phyloP scores from a whole-genome alignment of 2,113 vertebrate species.

The Eubucco bourcierii region DNA sequence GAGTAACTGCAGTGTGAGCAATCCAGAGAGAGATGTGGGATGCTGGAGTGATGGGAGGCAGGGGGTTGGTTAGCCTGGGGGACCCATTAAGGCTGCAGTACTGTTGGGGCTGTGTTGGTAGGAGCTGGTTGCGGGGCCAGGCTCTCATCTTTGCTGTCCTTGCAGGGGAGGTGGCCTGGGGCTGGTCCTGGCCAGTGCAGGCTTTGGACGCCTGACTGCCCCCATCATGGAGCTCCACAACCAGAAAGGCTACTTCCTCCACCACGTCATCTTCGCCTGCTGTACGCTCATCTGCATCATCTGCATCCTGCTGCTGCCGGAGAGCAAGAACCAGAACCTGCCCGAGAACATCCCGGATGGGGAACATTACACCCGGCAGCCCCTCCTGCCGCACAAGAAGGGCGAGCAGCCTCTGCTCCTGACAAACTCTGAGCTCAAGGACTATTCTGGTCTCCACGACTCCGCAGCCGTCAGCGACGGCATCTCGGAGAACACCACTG shows the following conservation, averaged over 20 bases:
- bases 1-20: too few relatives aligned
- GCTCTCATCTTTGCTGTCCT: not conserved
- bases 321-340: constrained; percentile 89
- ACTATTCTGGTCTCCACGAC: constrained; percentile 93
- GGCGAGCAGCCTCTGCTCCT: constrained; percentile 94
- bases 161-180: constrained; percentile 92
- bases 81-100: too few relatives aligned
- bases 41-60: not conserved
- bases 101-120: too few relatives aligned
- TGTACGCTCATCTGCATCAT: constrained; percentile 98
- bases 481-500: constrained; percentile 81
- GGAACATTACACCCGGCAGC: constrained; percentile 91
- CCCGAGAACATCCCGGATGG: constrained; percentile 91
- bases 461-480: constrained; percentile 76
- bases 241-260: constrained; percentile 98
- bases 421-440: constrained; percentile 89
- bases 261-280: constrained; percentile 97
- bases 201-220: constrained; percentile 93
- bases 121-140: fast-evolving
- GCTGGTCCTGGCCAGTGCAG: constrained; percentile 92
- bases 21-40: not conserved
- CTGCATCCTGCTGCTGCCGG: constrained; percentile 94
- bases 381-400: constrained; percentile 84
- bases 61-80: too few relatives aligned
- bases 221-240: constrained; percentile 99